These are phyloP conservation scores for Cepaea nemoralis DNA, from an alignment of 1,140 invertebrate species.

Conservation along the genomic window DNA sequence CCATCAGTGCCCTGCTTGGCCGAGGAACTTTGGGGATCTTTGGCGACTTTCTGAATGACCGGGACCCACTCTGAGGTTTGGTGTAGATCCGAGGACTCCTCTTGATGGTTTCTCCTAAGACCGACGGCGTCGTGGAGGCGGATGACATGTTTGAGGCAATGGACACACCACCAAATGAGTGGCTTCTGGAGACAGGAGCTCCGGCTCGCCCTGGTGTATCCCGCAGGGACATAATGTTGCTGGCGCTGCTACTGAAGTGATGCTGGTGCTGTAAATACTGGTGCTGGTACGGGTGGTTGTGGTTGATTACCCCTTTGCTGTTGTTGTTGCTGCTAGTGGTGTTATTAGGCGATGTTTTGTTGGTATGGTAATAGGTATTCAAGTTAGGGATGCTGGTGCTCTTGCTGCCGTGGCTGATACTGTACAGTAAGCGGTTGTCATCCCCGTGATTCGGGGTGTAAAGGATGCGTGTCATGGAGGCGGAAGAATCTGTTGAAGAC, in stretches of 20 bases:
- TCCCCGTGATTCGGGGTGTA: not conserved
- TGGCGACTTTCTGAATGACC: constrained; percentile 54
- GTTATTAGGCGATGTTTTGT: not conserved
- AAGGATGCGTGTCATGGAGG: constrained; percentile 42
- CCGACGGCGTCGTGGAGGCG: constrained; percentile 41
- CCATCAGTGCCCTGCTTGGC: constrained; percentile 68
- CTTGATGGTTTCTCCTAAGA: constrained; percentile 62
- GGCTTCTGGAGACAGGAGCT: constrained; percentile 56
- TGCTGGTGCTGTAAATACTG: constrained; percentile 30
- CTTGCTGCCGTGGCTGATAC: constrained; percentile 3
- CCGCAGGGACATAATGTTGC: constrained; percentile 31
- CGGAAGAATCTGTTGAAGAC: constrained; percentile 36
- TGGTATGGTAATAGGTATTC: too few relatives aligned
- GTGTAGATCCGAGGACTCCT: constrained; percentile 42
- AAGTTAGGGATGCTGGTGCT: constrained; percentile 28
- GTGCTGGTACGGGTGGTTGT: not conserved
- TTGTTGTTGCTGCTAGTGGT: constrained; percentile 11
- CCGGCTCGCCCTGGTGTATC: not conserved
- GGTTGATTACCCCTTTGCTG: not conserved
- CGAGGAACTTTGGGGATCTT: constrained; percentile 72
- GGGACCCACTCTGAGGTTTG: not conserved
- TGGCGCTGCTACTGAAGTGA: constrained; percentile 31
- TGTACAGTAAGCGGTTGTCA: not conserved
- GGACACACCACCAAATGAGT: constrained; percentile 65
- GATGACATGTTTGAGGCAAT: constrained; percentile 32